Evolutionary conservation across 2,797 vertebrate genomes (phyloP).

Genomic region (Tachyglossus aculeatus): DNA sequence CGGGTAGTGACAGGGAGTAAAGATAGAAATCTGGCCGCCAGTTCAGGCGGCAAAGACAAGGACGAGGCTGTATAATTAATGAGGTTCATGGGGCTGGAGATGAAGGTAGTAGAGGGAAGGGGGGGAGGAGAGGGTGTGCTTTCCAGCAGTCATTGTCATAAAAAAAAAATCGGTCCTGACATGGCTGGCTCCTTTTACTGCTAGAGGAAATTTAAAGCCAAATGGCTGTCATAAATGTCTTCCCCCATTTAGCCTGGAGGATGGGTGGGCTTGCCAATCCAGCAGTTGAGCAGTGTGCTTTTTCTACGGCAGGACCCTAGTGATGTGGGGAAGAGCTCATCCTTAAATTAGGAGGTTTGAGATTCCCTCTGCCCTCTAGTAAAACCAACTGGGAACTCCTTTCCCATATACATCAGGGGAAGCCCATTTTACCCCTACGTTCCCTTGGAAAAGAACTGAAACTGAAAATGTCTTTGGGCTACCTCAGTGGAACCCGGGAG

Average conservation of each 20-base stretch:
- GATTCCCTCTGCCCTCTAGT: constrained; percentile 1
- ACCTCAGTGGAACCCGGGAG: too few relatives aligned
- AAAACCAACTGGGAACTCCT: not conserved
- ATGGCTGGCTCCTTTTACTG: constrained; percentile 40
- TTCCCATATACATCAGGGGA: too few relatives aligned
- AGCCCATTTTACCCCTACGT: too few relatives aligned
- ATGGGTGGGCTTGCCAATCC: not conserved
- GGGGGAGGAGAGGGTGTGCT: not conserved
- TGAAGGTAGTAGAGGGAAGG: constrained; percentile 1
- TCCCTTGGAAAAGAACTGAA: too few relatives aligned
- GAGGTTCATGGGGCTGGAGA: constrained; percentile 16
- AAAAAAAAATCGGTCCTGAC: constrained; percentile 25
- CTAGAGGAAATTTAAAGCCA: constrained; percentile 12
- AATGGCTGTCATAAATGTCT: constrained; percentile 33
- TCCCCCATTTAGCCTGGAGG: not conserved
- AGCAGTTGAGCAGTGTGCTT: not conserved
- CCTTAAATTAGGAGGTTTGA: not conserved
- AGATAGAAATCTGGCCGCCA: constrained; percentile 29
- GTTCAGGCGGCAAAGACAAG: constrained; percentile 17
- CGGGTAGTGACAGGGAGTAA: constrained; percentile 28
- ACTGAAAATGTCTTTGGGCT: too few relatives aligned
- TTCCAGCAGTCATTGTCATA: constrained; percentile 39
- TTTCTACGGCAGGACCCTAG: not conserved
- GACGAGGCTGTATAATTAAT: constrained; percentile 40
- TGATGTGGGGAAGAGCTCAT: not conserved